Evolutionary conservation across 2,888 invertebrate species (phyloP).

Genomic region (Atrina japonica): DNA sequence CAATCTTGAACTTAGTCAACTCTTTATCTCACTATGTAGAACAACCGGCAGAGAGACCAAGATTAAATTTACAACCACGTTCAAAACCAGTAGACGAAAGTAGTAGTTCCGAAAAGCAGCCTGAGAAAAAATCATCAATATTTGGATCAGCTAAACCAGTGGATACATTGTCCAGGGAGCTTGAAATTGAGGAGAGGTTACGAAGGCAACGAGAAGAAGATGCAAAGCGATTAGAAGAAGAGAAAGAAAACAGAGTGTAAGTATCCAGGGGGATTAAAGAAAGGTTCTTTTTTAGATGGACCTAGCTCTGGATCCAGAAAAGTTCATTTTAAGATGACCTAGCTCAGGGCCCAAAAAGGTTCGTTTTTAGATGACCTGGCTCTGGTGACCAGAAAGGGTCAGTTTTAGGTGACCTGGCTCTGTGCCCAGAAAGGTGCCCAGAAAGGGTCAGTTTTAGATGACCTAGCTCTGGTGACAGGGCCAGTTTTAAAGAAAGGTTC

Average conservation of each 20-base stretch:
- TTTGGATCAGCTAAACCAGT: constrained; percentile 98
- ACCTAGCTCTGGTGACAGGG: too few relatives aligned
- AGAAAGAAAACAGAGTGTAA: constrained; percentile 63
- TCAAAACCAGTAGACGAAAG: constrained; percentile 86
- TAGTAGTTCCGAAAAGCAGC: constrained; percentile 2
- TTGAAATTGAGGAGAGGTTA: constrained; percentile 94
- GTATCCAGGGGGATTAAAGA: constrained; percentile 6
- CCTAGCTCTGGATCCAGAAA: too few relatives aligned
- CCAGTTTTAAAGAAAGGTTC: too few relatives aligned
- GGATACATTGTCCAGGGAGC: constrained; percentile 93
- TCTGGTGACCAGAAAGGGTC: too few relatives aligned
- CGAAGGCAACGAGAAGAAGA: constrained; percentile 50
- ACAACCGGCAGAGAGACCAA: constrained; percentile 85
- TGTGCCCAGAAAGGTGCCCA: too few relatives aligned
- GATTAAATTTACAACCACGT: constrained; percentile 90
- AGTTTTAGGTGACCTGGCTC: too few relatives aligned
- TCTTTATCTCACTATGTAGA: constrained; percentile 40
- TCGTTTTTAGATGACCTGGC: too few relatives aligned
- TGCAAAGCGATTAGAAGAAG: constrained; percentile 44
- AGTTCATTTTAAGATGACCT: too few relatives aligned
- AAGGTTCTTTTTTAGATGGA: background rate
- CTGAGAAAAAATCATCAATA: constrained; percentile 84
- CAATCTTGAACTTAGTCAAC: too few relatives aligned
- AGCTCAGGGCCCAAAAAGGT: too few relatives aligned
- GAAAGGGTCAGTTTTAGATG: too few relatives aligned